Percentiles rank a stretch among this genome's conserved stretches.
phyloP scores from a whole-genome alignment of 2,888 invertebrate species.

The Idaea dimidiata region DNA sequence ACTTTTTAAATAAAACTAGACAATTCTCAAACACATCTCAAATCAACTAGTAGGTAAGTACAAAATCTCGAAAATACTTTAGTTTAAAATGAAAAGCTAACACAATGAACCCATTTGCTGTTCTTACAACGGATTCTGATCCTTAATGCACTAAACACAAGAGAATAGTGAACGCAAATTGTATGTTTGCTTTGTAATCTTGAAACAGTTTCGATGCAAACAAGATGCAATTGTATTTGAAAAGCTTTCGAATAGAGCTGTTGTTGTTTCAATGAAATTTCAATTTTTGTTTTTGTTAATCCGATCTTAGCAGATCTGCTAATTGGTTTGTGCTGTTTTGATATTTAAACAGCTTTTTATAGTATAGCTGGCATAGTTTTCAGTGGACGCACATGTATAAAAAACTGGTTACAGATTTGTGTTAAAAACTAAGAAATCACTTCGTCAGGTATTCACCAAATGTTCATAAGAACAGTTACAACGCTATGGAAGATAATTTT shows the following conservation, averaged over 20 bases:
- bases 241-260: background rate
- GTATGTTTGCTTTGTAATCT: conserved; percentile 10
- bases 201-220: conserved; percentile 24
- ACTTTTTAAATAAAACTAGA: too few species aligned
- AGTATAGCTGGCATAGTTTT: too few species aligned
- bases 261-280: background rate
- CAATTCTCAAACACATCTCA: background rate
- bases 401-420: too few species aligned
- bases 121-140: background rate
- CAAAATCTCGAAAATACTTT: background rate
- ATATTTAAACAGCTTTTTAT: too few species aligned
- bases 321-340: too few species aligned
- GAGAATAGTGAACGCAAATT: background rate
- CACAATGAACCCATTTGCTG: background rate
- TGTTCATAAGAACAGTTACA: conserved; percentile 34
- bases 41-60: background rate
- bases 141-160: background rate
- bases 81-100: background rate
- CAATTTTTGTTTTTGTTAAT: too few species aligned
- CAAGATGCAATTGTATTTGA: conserved; percentile 26
- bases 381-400: too few species aligned
- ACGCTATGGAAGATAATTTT: conserved; percentile 42
- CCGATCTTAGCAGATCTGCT: too few species aligned
- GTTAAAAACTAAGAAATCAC: too few species aligned
- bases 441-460: too few species aligned